Base-by-base conservation (phyloP, 92 coral and sea anemone genomes). In the Parazoanthus swiftii region DNA sequence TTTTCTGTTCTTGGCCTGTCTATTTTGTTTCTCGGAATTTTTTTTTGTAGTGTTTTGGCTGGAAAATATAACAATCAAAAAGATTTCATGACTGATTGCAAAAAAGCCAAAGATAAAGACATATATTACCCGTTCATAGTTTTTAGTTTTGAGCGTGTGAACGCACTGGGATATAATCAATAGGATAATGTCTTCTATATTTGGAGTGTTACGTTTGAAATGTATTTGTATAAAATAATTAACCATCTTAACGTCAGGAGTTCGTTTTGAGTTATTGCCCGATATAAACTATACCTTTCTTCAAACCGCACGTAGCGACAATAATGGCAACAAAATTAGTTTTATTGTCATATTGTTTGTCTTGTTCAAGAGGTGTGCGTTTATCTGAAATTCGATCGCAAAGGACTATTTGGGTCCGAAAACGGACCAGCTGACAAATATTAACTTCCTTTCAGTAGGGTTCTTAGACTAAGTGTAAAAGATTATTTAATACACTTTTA, bases 371-470 rank as follows among this genome's bases (percentile, higher is more conserved):
- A 23, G 85, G 68, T 15, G 59, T 80, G 38, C 44, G 42, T 50
- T 26, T 48, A 50, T 74, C 46, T 21, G 56, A 16, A 1, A 46
- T 56, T 80, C n/a, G 67, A 80, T 56, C 71, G 25, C 29, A 4
- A 66, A 15, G 72, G 77, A 13, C 43, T 80, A 23, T 80, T 80
- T 54, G 50, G 46, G 10, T 6, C 58, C 26, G 70, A 71, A 80
- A 80, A 80, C 25, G 26, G 8, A 8, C 13, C 85, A 80, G 85
- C 70, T 80, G 85, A 48, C 48, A 56, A 29, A 54, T 80, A 56
- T 80, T 80, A 51, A 51, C 43, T 6, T 79, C 44, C 50, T 78
- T 78, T 78, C 37, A 46, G 82, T 26, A 7, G 37, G 38, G 38
- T 77, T 78, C 42, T 44, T 78, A 58, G 65, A 78, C 54, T 23